phyloP scores from a whole-genome alignment of 2,797 vertebrate genomes.

The Falco naumanni region DNA sequence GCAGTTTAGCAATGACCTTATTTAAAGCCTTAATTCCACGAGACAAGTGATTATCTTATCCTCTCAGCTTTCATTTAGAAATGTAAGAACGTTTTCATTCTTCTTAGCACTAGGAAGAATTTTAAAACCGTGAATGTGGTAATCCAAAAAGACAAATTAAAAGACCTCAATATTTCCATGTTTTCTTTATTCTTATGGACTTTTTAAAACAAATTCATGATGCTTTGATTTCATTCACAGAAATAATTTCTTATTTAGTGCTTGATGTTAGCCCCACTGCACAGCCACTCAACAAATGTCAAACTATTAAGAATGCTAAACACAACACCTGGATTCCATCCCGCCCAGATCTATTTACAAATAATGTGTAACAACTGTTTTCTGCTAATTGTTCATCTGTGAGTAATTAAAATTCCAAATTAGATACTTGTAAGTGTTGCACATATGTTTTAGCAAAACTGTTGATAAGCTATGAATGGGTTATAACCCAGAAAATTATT shows the following conservation, averaged over 20 bases:
- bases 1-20: not conserved
- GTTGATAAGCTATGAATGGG: not conserved
- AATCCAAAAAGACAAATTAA: not conserved
- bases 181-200: not conserved
- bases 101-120: not conserved
- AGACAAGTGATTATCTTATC: not conserved
- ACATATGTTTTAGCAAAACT: not conserved
- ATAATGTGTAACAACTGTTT: not conserved
- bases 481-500: not conserved
- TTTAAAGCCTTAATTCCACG: not conserved
- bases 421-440: not conserved
- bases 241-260: not conserved
- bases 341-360: not conserved
- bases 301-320: not conserved
- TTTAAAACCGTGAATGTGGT: not conserved
- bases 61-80: not conserved
- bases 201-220: not conserved
- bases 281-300: not conserved
- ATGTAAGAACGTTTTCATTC: not conserved
- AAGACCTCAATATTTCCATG: not conserved
- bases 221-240: not conserved
- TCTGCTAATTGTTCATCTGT: not conserved
- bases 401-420: not conserved
- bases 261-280: not conserved
- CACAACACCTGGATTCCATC: not conserved